Conservation (phyloP, 2,797 vertebrate genomes). For the Semaprochilodus insignis region DNA sequence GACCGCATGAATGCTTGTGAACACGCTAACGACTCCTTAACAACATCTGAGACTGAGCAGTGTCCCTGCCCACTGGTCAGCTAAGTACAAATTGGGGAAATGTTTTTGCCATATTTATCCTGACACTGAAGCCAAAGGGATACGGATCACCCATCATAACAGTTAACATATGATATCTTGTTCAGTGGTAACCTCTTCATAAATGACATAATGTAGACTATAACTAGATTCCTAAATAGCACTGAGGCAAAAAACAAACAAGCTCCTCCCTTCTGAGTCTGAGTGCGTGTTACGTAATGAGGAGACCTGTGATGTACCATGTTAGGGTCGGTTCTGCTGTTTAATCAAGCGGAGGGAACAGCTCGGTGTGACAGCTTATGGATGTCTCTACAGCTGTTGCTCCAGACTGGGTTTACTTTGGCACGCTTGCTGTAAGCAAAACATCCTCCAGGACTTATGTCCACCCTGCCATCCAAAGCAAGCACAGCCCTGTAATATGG, state of each 20-base stretch:
- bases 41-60: no score
- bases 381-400: slow-evolving; percentile 54
- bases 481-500: slow-evolving; percentile 49
- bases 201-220: neutral
- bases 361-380: slow-evolving; percentile 48
- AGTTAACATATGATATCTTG: no score
- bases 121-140: neutral
- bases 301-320: slow-evolving; percentile 33
- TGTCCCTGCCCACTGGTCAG: no score
- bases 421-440: slow-evolving; percentile 57
- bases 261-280: slow-evolving; percentile 8
- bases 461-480: slow-evolving; percentile 61
- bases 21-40: neutral
- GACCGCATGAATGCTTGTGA: no score
- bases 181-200: neutral
- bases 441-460: slow-evolving; percentile 61
- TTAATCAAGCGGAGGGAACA: slow-evolving; percentile 18
- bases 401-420: slow-evolving; percentile 58
- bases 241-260: neutral
- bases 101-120: neutral
- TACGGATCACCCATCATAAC: neutral
- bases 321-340: slow-evolving; percentile 9
- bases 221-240: neutral
- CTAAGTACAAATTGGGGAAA: neutral
- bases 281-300: slow-evolving; percentile 15